These are phyloP conservation scores for Zingel zingel DNA, from an alignment of 2,113 vertebrate species.

Conservation along the genomic window DNA sequence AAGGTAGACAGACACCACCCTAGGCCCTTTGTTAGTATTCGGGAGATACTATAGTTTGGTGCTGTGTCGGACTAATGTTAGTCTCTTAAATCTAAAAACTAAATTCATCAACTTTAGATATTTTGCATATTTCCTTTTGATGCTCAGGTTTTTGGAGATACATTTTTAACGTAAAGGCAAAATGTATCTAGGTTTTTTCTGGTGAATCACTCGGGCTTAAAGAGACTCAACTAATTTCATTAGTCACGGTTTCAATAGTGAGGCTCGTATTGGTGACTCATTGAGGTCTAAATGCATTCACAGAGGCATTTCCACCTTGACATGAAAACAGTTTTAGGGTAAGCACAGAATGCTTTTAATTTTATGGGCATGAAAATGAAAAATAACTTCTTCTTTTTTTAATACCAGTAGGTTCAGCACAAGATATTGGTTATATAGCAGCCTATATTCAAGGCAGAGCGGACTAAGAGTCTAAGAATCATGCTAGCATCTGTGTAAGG, in stretches of 20 bases:
- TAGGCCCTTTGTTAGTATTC: constrained; percentile 50
- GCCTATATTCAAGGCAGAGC: neutral
- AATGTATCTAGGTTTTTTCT: constrained; percentile 13
- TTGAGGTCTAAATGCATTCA: constrained; percentile 30
- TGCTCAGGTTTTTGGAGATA: neutral
- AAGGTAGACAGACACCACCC: constrained; percentile 56
- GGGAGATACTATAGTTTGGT: neutral
- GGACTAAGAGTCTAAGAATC: neutral
- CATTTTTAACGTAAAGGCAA: neutral
- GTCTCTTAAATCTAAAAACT: constrained; percentile 12
- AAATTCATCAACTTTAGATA: neutral
- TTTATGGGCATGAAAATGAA: neutral
- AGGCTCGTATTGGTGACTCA: constrained; percentile 42
- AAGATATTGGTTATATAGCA: neutral
- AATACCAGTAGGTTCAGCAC: neutral
- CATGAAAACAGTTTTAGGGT: neutral
- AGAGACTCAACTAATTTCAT: constrained; percentile 35
- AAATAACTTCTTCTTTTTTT: neutral
- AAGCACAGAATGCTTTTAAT: neutral
- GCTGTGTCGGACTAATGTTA: neutral
- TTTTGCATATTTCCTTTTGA: constrained; percentile 10
- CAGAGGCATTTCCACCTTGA: neutral
- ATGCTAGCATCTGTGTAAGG: neutral
- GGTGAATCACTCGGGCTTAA: constrained; percentile 9
- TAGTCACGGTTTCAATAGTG: constrained; percentile 40